Evolutionary conservation across 2,113 vertebrate genomes (phyloP).

Genomic region (Thryonomys swinderianus): DNA sequence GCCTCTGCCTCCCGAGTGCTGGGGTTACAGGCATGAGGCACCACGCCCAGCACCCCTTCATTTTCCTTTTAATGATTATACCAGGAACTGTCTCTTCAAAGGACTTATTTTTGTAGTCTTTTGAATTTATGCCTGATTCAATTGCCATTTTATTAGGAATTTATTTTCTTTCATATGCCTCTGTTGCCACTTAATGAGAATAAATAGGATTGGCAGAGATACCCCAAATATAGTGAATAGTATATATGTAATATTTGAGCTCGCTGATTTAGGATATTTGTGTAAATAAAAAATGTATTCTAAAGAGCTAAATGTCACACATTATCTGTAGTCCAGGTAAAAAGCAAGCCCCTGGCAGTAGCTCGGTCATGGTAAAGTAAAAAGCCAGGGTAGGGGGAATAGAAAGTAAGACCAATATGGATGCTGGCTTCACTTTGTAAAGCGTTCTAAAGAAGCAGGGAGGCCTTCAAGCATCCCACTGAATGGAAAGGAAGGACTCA

Average conservation of each 20-base stretch:
- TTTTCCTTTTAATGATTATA: neutral
- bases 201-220: neutral
- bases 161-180: too few relatives aligned
- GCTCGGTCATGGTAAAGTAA: neutral
- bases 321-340: neutral
- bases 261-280: neutral
- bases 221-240: constrained; percentile 9
- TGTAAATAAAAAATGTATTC: constrained; percentile 6
- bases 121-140: neutral
- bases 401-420: neutral
- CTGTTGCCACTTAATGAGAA: neutral
- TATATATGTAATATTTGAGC: neutral
- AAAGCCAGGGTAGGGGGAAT: neutral
- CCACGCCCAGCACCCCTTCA: too few relatives aligned
- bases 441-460: constrained; percentile 6
- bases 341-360: neutral
- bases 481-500: constrained; percentile 79
- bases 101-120: neutral
- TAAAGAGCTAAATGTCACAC: neutral
- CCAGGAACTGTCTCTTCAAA: neutral
- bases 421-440: neutral
- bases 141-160: constrained; percentile 16
- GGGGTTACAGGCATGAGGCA: too few relatives aligned
- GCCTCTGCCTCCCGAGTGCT: too few relatives aligned
- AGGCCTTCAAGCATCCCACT: constrained; percentile 3